Base-by-base conservation (phyloP, 2,888 invertebrate species). In the Andrena camellia region DNA sequence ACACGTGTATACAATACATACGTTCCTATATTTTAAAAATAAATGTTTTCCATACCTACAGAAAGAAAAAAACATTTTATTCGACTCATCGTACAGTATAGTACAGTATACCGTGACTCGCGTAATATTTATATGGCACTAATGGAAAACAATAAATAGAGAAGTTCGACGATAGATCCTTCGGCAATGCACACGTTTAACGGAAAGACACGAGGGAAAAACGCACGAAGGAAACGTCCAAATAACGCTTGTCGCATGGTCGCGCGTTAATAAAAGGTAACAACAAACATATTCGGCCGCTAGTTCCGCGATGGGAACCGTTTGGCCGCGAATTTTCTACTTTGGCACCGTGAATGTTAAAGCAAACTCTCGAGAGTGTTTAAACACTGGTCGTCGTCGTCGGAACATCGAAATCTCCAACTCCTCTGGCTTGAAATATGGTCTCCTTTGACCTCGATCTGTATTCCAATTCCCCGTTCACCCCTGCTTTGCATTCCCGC, bases 111-210 rank as follows among this genome's bases (percentile, higher is more conserved):
- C 50, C 35, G 50, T 20, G 83, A 84, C 80, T 75, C 83, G 86
- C 71, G 71, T 85, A 89, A 87, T 78, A 81, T 86, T 85, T 86
- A 91, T 86, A 91, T 92, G 92, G 92, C 92, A 92, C 92, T 88
- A 89, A 89, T 71, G 67, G 74, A 85, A 86, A 90, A 86, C 77
- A 86, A 88, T 85, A 80, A 85, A 88, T 86, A 83, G 66, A 83
- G 66, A 82, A 79, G 54, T 71, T 72, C 64, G 35, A 74, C 23
- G 57, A 57, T 57, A 57, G 23, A 72, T 84, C 76, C 77, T 84
- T 83, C 33, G n/a, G 69, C 23, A 54, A 70, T 82, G 60, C 17
- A 10, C 54, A 59, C 33, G 60, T 68, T 68, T 52, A 82, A 78
- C 66, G 52, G 54, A 81, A 79, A 59, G 64, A 62, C 76, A 81